phyloP scores from a whole-genome alignment of 2,113 vertebrate genomes.

The Mirounga angustirostris region DNA sequence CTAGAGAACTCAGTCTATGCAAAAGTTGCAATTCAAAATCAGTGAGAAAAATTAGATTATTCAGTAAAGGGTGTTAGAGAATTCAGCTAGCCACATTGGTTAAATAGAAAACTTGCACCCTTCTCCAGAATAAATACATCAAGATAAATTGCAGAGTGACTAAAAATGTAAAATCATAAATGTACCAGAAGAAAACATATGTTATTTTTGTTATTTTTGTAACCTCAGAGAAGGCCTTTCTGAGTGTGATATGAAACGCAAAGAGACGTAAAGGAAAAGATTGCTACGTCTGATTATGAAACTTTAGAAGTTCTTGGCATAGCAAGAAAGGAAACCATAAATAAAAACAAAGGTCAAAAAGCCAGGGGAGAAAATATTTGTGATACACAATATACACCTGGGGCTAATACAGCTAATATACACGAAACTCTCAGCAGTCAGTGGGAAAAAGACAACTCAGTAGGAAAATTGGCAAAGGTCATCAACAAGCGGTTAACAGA shows the following conservation, averaged over 20 bases:
- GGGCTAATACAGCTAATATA: background rate
- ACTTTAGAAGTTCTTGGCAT: slow-evolving; percentile 16
- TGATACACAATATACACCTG: background rate
- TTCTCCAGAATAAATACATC: slow-evolving; percentile 20
- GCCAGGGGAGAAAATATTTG: background rate
- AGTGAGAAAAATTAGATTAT: background rate
- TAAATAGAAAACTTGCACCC: background rate
- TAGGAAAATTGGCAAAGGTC: background rate
- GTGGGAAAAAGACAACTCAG: background rate
- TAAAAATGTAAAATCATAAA: slow-evolving; percentile 50
- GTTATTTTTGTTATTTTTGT: background rate
- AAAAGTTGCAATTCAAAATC: slow-evolving; percentile 19
- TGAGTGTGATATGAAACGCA: background rate
- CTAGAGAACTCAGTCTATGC: background rate
- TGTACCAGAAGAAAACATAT: background rate
- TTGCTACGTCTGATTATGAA: background rate
- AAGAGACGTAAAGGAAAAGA: slow-evolving; percentile 29
- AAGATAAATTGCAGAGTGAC: background rate
- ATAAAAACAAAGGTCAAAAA: slow-evolving; percentile 51
- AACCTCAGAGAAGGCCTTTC: background rate
- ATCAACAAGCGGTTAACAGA: background rate
- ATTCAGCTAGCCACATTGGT: background rate
- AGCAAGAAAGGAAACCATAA: slow-evolving; percentile 20
- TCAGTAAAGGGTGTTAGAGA: background rate
- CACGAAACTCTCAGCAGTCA: background rate